A percentile compares a stretch with the other conserved stretches of the same genome.
These are phyloP conservation scores for Gibbula magus DNA, from an alignment of 2,888 invertebrate genomes.

Conservation along the genomic window DNA sequence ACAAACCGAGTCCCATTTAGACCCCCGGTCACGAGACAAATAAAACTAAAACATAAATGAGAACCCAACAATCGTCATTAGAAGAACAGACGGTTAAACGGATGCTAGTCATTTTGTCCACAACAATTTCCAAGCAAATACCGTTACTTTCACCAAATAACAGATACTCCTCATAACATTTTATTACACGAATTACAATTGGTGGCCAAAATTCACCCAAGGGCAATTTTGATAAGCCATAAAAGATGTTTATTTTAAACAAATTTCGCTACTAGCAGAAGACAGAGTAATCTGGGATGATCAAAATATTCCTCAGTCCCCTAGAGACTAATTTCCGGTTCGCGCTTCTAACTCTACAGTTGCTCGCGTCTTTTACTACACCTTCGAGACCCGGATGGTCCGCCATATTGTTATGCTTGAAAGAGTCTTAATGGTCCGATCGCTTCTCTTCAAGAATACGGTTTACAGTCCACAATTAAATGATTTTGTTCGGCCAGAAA, in stretches of 20 bases:
- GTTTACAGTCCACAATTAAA: slow-evolving; percentile 14
- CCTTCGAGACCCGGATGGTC: slow-evolving; percentile 22
- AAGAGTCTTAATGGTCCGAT: slow-evolving; percentile 16
- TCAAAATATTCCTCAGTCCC: background rate
- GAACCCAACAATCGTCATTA: background rate
- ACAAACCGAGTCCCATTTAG: background rate
- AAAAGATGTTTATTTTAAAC: slow-evolving; percentile 27
- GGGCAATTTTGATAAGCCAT: slow-evolving; percentile 23
- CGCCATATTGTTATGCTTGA: slow-evolving; percentile 23
- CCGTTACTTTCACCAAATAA: slow-evolving; percentile 9
- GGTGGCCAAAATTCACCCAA: slow-evolving; percentile 3
- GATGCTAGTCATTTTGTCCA: background rate
- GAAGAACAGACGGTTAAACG: slow-evolving; percentile 11
- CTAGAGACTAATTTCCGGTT: background rate
- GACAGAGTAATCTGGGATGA: background rate
- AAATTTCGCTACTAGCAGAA: slow-evolving; percentile 11
- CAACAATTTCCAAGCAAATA: background rate
- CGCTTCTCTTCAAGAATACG: background rate
- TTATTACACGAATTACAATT: slow-evolving; percentile 23
- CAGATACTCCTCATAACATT: background rate
- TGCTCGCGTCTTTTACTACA: slow-evolving; percentile 1
- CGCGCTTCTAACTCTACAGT: slow-evolving; percentile 20
- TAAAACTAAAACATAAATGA: slow-evolving; percentile 20
- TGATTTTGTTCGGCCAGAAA: slow-evolving; percentile 12
- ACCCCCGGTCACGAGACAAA: background rate